Evolutionary conservation across 2,113 vertebrate genomes (phyloP).

Genomic region (Corythoichthys haematopterus): DNA sequence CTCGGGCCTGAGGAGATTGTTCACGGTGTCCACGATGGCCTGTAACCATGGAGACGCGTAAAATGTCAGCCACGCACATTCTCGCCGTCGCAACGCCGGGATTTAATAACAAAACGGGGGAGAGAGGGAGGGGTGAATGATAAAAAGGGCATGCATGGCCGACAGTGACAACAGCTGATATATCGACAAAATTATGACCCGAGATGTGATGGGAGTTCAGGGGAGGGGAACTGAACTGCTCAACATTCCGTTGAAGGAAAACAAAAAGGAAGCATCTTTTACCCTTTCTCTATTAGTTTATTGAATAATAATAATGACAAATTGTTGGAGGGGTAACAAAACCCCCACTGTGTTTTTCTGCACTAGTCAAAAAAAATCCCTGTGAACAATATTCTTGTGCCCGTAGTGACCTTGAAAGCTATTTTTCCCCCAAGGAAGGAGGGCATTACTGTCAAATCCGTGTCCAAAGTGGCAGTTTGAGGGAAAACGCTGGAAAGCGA

Average conservation of each 20-base stretch:
- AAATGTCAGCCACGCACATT: constrained; percentile 56
- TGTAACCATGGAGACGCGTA: constrained; percentile 75
- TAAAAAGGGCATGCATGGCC: constrained; percentile 48
- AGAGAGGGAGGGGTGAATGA: constrained; percentile 38
- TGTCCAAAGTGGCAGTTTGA: constrained; percentile 34
- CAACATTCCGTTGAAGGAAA: not conserved
- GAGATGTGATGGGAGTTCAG: constrained; percentile 18
- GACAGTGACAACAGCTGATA: constrained; percentile 43
- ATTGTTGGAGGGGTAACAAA: constrained; percentile 49
- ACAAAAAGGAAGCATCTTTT: constrained; percentile 13
- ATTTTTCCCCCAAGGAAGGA: constrained; percentile 36
- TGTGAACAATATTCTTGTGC: constrained; percentile 25
- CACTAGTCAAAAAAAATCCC: not conserved
- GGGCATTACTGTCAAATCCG: constrained; percentile 45
- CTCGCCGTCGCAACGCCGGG: constrained; percentile 31
- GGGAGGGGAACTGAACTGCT: constrained; percentile 30
- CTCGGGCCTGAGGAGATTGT: constrained; percentile 94
- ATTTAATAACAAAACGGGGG: constrained; percentile 41
- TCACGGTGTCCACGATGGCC: constrained; percentile 98
- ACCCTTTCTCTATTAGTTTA: constrained; percentile 16
- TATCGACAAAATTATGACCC: constrained; percentile 28
- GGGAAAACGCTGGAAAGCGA: constrained; percentile 30
- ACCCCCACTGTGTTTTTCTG: constrained; percentile 50
- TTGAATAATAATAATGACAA: constrained; percentile 41
- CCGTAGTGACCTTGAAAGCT: constrained; percentile 31